Evolutionary conservation across 2,113 vertebrate genomes (phyloP), one percentile per base, ranked within the genome.

Genomic region (Tylochromis polylepis): DNA sequence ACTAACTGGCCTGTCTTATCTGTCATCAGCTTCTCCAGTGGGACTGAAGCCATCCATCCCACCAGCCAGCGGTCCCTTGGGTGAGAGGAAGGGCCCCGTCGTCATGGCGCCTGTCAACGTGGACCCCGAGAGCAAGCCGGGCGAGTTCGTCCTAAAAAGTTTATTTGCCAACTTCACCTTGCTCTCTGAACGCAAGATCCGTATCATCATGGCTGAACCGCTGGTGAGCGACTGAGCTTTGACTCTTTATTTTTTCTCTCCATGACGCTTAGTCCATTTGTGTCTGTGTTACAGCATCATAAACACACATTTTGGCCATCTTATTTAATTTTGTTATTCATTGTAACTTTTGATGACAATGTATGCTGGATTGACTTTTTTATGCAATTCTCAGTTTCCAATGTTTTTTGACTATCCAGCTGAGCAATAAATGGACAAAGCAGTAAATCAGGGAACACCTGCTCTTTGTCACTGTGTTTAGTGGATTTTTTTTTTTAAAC

Each of bases 181-280:
- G 56, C 96, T 98, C 91, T 98, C 99, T 1, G 99, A 99, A 70
- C 97, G 99, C 88, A 99, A 99, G 97, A 99, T 99, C 70, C 98
- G 98, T 75, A 98, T 99, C 94, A 98, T 99, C 92, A 99, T 99
- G 99, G 98, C 99, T 10, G 99, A 99, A 58, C 98, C 99, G 4
- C 95, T 99, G 96, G 99, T 99, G 85, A 98, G 98, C 84, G 82
- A 84, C 77, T 14, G 55, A 77, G 3, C 29, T 78, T 59, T 2
- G 5, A 62, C 38, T 18, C 56, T 20, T 41, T 12, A 27, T 77
- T 31, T 82, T 62, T 59, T 79, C 6, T 70, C n/a, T 43, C 80
- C 29, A 38, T 38, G 60, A 65, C 34, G 0, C 34, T 65, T 22
- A 0, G 34, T 65, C n/a, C 18, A 1, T 53, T 57, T 81, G 22